Conservation (phyloP, 2,113 vertebrate species). For the Pipra filicauda region DNA sequence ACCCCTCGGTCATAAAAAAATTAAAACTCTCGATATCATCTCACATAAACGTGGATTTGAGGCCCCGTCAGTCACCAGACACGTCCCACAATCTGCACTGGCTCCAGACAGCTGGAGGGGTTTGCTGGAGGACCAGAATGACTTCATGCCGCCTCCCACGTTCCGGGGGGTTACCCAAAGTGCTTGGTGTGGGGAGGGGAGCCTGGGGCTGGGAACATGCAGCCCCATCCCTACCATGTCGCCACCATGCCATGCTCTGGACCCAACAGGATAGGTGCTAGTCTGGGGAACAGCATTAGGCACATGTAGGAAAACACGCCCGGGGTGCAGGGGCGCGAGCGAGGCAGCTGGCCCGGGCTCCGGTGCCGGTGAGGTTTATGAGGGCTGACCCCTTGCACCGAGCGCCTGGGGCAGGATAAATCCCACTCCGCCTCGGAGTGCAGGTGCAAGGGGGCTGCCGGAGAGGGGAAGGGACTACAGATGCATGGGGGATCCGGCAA, state of each 20-base stretch:
- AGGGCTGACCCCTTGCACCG: slow-evolving; percentile 14
- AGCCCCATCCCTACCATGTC: background rate
- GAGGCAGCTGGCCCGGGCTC: background rate
- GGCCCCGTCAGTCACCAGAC: slow-evolving; percentile 66
- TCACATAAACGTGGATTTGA: slow-evolving; percentile 44
- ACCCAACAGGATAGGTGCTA: background rate
- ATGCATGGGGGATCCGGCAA: background rate
- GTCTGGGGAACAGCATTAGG: rapidly evolving
- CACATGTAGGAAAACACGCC: rapidly evolving
- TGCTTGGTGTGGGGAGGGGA: background rate
- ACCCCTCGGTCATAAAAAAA: background rate
- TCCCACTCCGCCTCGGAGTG: background rate
- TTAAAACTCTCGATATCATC: slow-evolving; percentile 46
- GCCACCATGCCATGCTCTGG: background rate
- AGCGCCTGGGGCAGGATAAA: slow-evolving; percentile 44
- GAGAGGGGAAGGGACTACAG: slow-evolving; percentile 7
- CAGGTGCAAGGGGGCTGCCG: background rate
- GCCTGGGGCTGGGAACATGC: rapidly evolving
- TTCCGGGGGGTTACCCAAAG: background rate
- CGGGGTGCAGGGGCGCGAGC: rapidly evolving
- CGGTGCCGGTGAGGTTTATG: background rate
- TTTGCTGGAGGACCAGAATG: slow-evolving; percentile 52
- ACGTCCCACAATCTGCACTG: slow-evolving; percentile 61
- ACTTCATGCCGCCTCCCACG: slow-evolving; percentile 29
- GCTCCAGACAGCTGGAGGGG: slow-evolving; percentile 60